Evolutionary conservation across 2,888 invertebrate species (phyloP), one percentile per base, ranked within the genome.

Genomic region (Ectemnius cavifrons): DNA sequence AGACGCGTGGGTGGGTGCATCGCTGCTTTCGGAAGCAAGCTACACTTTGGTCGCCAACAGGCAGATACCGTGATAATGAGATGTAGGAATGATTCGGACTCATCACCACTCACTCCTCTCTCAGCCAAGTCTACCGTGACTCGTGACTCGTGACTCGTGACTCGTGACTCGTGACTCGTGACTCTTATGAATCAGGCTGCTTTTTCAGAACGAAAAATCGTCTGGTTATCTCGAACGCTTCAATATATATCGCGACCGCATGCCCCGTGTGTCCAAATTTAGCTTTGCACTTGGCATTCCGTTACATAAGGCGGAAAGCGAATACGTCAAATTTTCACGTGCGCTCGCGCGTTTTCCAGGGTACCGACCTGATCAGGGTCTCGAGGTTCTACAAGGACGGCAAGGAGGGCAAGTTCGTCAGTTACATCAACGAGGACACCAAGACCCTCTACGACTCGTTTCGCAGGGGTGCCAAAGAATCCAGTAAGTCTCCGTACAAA

Each of bases 301-400:
- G 69, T 86, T 87, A 86, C 71, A 70, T 86, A 87, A 86, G 57
- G 47, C 37, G 37, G 5, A 37, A 37, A 37, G 18, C 56, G 28
- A 27, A 49, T 66, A 63, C 49, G 45, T 45, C 23, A 65, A 57
- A 66, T 73, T 69, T 37, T 79, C 73, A 70, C 70, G 76, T 68
- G 71, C 20, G 71, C 63, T 47, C 47, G 71, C 56, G 68, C 18
- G 91, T 86, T 84, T 94, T 94, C 49, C 93, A 97, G 97, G 97
- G 97, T 86, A 95, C 96, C 83, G 97, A 97, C 91, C 93, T 96
- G 92, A 95, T 97, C 88, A 94, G 97, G 86, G 96, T 97, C 76
- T 97, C 97, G 65, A 96, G 96, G 91, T 97, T 97, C 92, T 96
- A 95, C 92, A 96, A 96, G 92, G 97, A 97, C 87, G 95, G 96